Conservation (phyloP, 2,797 vertebrate species). For the Bradypus variegatus region DNA sequence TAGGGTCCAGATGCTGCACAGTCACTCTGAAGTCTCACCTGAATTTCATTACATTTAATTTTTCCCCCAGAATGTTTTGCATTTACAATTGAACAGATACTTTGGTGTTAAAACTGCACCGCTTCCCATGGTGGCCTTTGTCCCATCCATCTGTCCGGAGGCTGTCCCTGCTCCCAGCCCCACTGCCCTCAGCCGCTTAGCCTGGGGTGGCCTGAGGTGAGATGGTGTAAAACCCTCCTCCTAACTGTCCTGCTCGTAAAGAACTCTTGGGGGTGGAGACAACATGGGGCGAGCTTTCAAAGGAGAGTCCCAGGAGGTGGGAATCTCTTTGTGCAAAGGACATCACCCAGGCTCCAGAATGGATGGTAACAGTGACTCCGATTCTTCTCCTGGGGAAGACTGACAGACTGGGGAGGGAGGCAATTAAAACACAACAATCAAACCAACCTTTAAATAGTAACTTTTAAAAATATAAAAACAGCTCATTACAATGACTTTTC, state of each 20-base stretch:
- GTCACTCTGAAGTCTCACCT: neutral
- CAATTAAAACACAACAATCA: conserved; percentile 64
- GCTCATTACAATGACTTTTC: conserved; percentile 66
- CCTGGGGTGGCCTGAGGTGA: too few species aligned
- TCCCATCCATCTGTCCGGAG: neutral
- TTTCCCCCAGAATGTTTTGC: neutral
- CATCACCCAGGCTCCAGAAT: neutral
- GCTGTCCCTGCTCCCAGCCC: neutral
- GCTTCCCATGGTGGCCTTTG: neutral
- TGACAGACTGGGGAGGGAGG: neutral
- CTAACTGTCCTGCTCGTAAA: fast-evolving
- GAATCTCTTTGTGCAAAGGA: neutral
- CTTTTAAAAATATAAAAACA: conserved; percentile 71
- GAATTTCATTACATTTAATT: neutral
- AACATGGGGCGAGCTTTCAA: neutral
- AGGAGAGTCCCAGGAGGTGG: neutral
- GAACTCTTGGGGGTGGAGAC: neutral
- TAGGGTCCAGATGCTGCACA: neutral
- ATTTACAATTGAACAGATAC: neutral
- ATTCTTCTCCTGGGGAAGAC: neutral
- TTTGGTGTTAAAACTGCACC: neutral
- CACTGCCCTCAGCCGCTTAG: too few species aligned
- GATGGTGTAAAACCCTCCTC: fast-evolving
- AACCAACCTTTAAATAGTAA: conserved; percentile 66
- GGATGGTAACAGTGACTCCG: fast-evolving